Evolutionary conservation across 2,888 invertebrate species (phyloP).

Genomic region (Dexiosoma caninum): DNA sequence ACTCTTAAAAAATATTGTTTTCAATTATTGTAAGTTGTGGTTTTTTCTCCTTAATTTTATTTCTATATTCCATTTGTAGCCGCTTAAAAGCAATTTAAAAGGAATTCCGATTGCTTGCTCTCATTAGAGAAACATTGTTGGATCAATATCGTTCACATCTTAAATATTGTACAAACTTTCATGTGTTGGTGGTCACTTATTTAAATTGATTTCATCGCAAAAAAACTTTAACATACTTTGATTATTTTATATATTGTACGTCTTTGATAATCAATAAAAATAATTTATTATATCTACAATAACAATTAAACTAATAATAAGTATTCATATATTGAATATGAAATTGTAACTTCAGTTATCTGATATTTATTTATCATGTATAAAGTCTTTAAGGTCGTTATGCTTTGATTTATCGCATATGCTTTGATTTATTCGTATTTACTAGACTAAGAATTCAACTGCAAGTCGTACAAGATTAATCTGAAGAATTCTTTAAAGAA

Average conservation of each 20-base stretch:
- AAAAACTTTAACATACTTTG: no score
- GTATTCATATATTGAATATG: no score
- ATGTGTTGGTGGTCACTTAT: not conserved
- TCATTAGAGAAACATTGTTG: slow-evolving; percentile 14
- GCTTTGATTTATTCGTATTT: no score
- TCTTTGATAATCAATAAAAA: no score
- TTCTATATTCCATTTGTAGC: slow-evolving; percentile 21
- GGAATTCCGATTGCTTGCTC: not conserved
- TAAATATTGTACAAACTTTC: not conserved
- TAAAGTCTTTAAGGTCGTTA: no score
- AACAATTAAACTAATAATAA: no score
- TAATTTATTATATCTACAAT: no score
- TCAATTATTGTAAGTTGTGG: slow-evolving; percentile 37
- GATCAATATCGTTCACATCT: not conserved
- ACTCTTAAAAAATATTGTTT: slow-evolving; percentile 9
- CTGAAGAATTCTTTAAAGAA: slow-evolving; percentile 13
- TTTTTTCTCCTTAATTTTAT: slow-evolving; percentile 39
- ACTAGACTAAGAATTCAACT: not conserved
- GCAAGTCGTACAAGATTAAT: slow-evolving; percentile 28
- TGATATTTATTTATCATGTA: no score
- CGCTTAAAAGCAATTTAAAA: not conserved
- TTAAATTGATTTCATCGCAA: not conserved
- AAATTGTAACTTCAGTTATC: no score
- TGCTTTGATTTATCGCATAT: no score
- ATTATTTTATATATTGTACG: no score